Evolutionary conservation across 2,113 vertebrate species (phyloP), one percentile per base, ranked within the genome.

Genomic region (Corvus hawaiiensis): DNA sequence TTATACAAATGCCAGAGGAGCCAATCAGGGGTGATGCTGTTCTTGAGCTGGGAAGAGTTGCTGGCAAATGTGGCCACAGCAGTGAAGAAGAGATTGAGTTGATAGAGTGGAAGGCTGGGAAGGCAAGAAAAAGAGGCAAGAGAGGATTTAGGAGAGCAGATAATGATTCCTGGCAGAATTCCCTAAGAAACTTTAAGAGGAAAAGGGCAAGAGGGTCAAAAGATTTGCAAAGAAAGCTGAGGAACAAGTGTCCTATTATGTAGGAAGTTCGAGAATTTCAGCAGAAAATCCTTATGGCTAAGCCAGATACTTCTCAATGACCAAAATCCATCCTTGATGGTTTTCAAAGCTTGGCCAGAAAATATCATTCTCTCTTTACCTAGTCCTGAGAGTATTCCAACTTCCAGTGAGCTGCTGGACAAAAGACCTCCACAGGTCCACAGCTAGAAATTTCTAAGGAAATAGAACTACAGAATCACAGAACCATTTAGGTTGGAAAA

Each of bases 11-110:
- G 19, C n/a, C 46, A 39, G 35, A 68, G 21, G 8, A 7, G 4
- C 3, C 16, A 27, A 0, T 7, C 7, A 39, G 11, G 4, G 33
- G 6, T 26, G 64, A 16, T 24, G 33, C 2, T 79, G 10, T 23
- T 33, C 55, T 48, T 28, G 35, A 61, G 55, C 11, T 69, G 41
- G 48, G 35, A 63, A n/a, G n/a, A 58, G 49, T 0, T 73, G 19
- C 27, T 83, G 51, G 24, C 7, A 63, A 67, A 56, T 10, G 17
- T 13, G 20, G 39, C 28, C 41, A n/a, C 22, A 32, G 19, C 7
- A 41, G 14, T 14, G 35, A 67, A 44, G 12, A 12, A 6, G 8
- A 72, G 43, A 11, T 19, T 55, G 59, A 52, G 27, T 1, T 76
- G 48, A 43, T 76, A 68, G 44, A 54, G 10, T 30, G 13, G 55